These are phyloP conservation scores for Sceloporus undulatus DNA, from an alignment of 2,113 vertebrate genomes.

Conservation along the genomic window DNA sequence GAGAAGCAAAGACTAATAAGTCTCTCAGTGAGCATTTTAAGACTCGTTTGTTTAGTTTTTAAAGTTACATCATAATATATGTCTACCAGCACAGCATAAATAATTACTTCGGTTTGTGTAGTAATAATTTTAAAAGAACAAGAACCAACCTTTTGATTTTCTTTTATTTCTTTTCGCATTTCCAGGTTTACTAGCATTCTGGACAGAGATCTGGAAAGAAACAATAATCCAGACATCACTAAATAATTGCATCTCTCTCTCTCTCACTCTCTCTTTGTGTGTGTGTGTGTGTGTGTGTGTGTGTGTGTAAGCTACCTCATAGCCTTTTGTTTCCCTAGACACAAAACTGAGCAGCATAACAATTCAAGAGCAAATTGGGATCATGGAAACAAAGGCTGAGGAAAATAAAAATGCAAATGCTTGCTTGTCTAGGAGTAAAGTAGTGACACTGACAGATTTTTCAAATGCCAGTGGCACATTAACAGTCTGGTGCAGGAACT, in stretches of 20 bases:
- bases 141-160: constrained; percentile 94
- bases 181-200: constrained; percentile 88
- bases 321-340: background rate
- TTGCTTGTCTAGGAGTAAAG: too few relatives aligned
- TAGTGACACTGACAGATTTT: too few relatives aligned
- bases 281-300: background rate
- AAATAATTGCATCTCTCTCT: background rate
- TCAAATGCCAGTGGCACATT: too few relatives aligned
- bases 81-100: background rate
- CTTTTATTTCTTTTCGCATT: constrained; percentile 93
- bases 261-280: too few relatives aligned
- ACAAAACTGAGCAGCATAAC: too few relatives aligned
- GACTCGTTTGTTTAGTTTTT: background rate
- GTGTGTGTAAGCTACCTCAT: background rate
- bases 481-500: too few relatives aligned
- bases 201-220: constrained; percentile 91
- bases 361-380: too few relatives aligned
- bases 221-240: constrained; percentile 39
- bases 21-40: background rate
- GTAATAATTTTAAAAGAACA: constrained; percentile 34
- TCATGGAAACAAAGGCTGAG: too few relatives aligned
- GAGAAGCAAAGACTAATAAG: background rate
- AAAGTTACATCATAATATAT: background rate
- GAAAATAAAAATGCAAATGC: too few relatives aligned
- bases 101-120: background rate